Conservation (phyloP, 2,888 invertebrate species). For the Amphipoea oculea region DNA sequence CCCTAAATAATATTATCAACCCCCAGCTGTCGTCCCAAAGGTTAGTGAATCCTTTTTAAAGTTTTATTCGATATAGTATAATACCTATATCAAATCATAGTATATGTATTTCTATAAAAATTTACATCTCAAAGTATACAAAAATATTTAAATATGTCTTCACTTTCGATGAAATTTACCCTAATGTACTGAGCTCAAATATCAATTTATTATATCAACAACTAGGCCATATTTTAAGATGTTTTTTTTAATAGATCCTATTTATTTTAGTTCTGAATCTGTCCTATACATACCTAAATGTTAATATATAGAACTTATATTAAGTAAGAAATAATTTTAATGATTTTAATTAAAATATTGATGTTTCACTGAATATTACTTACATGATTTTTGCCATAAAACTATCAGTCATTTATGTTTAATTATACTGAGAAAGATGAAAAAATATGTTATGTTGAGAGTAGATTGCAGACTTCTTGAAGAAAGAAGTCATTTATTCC, state of each 20-base stretch:
- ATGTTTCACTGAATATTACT: conserved; percentile 43
- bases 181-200: conserved; percentile 45
- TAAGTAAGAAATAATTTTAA: conserved; percentile 45
- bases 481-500: conserved; percentile 71
- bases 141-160: conserved; percentile 41
- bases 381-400: conserved; percentile 63
- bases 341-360: conserved; percentile 28
- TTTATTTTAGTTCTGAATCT: conserved; percentile 63
- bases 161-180: conserved; percentile 44
- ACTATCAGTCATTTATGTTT: conserved; percentile 62
- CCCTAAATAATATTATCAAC: conserved; percentile 12
- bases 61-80: conserved; percentile 53
- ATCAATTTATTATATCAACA: conserved; percentile 33
- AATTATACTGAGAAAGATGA: conserved; percentile 30
- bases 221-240: conserved; percentile 44
- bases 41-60: conserved; percentile 76
- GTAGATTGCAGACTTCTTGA: conserved; percentile 31
- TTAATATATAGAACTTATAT: conserved; percentile 62
- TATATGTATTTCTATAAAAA: conserved; percentile 58
- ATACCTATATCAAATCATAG: conserved; percentile 39
- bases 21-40: conserved; percentile 71
- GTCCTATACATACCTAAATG: conserved; percentile 55
- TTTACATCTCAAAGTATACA: conserved; percentile 55
- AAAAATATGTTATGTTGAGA: conserved; percentile 56
- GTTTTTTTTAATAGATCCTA: conserved; percentile 49